These are phyloP conservation scores for Trogon surrucura DNA, from an alignment of 2,113 vertebrate species.

Conservation along the genomic window DNA sequence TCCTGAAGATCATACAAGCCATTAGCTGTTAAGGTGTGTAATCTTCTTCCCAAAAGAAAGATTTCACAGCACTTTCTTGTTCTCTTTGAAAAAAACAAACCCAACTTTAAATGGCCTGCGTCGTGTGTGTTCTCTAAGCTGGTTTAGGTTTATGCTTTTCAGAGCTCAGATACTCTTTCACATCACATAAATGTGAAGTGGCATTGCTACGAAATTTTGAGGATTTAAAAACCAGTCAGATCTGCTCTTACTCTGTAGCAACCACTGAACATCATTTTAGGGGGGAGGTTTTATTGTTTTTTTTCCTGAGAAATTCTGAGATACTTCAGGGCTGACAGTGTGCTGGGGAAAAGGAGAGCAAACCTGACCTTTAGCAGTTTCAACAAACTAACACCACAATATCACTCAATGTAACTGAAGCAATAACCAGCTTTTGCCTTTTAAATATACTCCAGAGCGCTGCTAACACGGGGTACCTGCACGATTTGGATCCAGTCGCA, in stretches of 20 bases:
- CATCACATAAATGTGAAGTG: background rate
- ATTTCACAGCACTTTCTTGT: background rate
- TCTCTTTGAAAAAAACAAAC: background rate
- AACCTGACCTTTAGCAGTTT: background rate
- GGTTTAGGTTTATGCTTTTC: background rate
- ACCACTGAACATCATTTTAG: background rate
- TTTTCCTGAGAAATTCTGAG: background rate
- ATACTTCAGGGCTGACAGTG: background rate
- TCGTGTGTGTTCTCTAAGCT: background rate
- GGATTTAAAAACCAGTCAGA: background rate
- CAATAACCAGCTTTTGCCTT: background rate
- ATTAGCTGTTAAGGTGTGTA: background rate
- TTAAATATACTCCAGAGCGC: background rate
- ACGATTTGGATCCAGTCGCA: background rate
- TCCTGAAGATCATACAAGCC: background rate
- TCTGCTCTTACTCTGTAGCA: background rate
- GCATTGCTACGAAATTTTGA: background rate
- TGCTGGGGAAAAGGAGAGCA: background rate
- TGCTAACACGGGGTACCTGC: background rate
- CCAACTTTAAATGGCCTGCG: background rate
- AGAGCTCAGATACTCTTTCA: background rate
- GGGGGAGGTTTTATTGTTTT: background rate
- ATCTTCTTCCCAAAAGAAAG: background rate
- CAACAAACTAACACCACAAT: background rate
- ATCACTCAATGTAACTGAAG: background rate